Base-by-base conservation (phyloP, 2,797 vertebrate genomes). In the Tinamus major region DNA sequence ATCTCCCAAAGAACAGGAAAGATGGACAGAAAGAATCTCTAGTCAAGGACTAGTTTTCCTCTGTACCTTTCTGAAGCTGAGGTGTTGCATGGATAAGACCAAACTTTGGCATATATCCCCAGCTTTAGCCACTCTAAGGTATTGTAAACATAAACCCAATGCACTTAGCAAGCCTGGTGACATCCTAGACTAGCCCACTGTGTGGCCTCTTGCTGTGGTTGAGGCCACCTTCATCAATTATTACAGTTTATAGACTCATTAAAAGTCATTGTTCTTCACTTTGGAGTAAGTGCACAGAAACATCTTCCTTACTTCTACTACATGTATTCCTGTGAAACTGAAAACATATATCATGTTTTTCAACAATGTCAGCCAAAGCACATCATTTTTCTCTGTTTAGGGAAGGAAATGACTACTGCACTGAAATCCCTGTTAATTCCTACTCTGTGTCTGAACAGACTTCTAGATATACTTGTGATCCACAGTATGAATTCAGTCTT, bases 1-100 rank as follows among this genome's bases (percentile, higher is more conserved):
- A 1, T 51, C 19, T 20, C 35, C 6, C 3, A 15, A 56, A 65
- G 63, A 6, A 0, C 1, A 19, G 24, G 12, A 29, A 44, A 62
- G 10, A 19, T 82, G 37, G 9, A 68, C 24, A 80, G 89, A 41
- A 64, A 77, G 10, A 44, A 56, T 70, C 44, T 44, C 29, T 19
- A 31, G 27, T 70, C 48, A 59, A 67, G 48, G 63, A 41, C 61
- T 70, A 26, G 39, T 77, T 48, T 6, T 80, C 33, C 31, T 65
- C 65, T 68, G 26, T 75, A 75, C 31, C 42, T 18, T 27, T 77
- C 48, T 63, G 46, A 74, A 87, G 37, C 37, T 70, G 64, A 67
- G 64, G 31, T n/a, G 31, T 31, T n/a, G 48, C 23, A 68, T 23
- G n/a, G 29, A 1, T 59, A 70, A 74, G 24, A 64, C 37, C 56